phyloP scores from a whole-genome alignment of 2,888 invertebrate species.

The Agriopis marginaria region DNA sequence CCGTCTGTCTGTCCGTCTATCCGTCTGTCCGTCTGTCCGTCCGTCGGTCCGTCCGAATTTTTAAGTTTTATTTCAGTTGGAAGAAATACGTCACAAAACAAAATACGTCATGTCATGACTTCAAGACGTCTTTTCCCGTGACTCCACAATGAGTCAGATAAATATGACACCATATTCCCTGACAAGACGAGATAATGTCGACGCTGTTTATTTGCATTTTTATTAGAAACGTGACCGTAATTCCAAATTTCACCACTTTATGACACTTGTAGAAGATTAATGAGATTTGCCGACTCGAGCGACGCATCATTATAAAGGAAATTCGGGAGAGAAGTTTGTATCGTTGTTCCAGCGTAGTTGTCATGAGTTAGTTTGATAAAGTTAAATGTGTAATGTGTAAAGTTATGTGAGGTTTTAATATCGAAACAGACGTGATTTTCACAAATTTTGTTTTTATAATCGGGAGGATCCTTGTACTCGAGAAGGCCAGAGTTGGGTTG shows the following conservation, averaged over 20 bases:
- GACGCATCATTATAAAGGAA: conserved; percentile 23
- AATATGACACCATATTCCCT: conserved; percentile 46
- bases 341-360: conserved; percentile 6
- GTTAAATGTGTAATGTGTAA: neutral
- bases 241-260: conserved; percentile 36
- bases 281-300: conserved; percentile 29
- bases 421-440: no score
- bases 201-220: conserved; percentile 58
- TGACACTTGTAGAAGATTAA: conserved; percentile 41
- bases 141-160: conserved; percentile 30
- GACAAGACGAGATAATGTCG: conserved; percentile 40
- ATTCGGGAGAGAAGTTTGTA: conserved; percentile 4
- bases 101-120: neutral
- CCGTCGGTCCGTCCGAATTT: no score
- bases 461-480: no score
- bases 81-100: no score
- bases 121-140: neutral
- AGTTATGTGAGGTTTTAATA: no score
- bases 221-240: conserved; percentile 57
- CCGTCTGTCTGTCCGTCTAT: no score
- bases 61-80: no score
- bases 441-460: no score
- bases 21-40: no score
- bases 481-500: no score
- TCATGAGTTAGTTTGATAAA: neutral